Evolutionary conservation across 2,113 vertebrate genomes (phyloP).

Genomic region (Tragelaphus strepsiceros): DNA sequence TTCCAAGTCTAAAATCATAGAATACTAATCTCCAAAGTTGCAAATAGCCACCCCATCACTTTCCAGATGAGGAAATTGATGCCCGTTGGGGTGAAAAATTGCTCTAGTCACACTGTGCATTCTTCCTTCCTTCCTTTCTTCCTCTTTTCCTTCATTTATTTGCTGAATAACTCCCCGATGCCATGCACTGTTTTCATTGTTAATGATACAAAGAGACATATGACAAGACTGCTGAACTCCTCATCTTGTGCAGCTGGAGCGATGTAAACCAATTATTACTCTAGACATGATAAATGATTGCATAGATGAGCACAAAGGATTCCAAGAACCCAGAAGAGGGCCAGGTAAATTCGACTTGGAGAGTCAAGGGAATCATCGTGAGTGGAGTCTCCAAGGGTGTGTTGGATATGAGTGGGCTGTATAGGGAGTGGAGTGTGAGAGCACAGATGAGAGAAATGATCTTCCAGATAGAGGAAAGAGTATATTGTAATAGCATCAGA

Average conservation of each 20-base stretch:
- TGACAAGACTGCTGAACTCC: not conserved
- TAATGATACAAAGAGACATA: not conserved
- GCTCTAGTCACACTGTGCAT: not conserved
- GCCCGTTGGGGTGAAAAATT: not conserved
- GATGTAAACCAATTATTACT: not conserved
- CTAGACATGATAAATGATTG: not conserved
- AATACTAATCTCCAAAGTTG: not conserved
- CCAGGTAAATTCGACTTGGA: not conserved
- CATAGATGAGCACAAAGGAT: not conserved
- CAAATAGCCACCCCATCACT: not conserved
- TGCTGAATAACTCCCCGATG: not conserved
- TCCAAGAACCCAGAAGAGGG: not conserved
- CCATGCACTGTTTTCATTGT: not conserved
- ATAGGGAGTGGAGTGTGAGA: not conserved
- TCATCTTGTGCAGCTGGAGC: not conserved
- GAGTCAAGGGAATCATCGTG: not conserved
- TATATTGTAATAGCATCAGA: not conserved
- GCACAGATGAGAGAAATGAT: not conserved
- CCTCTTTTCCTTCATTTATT: not conserved
- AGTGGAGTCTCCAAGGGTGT: not conserved
- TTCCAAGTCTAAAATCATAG: constrained; percentile 18
- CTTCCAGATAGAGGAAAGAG: not conserved
- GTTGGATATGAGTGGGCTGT: not conserved
- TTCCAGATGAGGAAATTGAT: not conserved
- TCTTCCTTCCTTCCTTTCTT: not conserved